A percentile compares a stretch with the other conserved stretches of the same genome.
Evolutionary conservation across 1,140 invertebrate genomes (phyloP).

Genomic region (Steinernema feltiae): DNA sequence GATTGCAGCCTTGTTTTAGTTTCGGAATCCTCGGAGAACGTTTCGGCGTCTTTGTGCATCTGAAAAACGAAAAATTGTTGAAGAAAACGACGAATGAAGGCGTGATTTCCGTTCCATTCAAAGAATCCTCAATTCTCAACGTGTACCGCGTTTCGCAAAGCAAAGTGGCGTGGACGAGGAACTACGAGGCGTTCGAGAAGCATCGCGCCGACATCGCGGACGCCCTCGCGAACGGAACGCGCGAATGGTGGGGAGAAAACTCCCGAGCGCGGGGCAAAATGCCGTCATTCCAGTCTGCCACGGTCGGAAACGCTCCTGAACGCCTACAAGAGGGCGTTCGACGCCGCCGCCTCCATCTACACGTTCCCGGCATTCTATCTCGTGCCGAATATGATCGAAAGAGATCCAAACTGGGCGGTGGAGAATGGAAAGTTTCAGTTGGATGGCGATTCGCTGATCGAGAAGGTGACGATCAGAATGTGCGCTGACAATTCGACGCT

Average conservation of each 20-base stretch:
- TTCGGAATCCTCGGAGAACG: neutral
- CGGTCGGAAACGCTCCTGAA: neutral
- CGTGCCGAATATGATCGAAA: neutral
- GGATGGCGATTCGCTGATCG: neutral
- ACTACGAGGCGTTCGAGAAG: neutral
- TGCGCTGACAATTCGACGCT: neutral
- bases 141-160: neutral
- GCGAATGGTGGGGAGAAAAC: neutral
- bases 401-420: neutral
- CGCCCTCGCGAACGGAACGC: neutral
- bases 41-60: slow-evolving; percentile 5
- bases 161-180: neutral
- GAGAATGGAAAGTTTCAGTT: neutral
- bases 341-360: neutral
- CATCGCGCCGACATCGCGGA: neutral
- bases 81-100: neutral
- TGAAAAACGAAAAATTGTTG: neutral
- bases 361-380: neutral
- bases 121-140: neutral
- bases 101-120: neutral
- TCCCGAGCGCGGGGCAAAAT: neutral
- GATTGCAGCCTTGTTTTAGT: neutral
- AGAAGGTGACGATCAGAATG: neutral
- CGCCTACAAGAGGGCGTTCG: neutral
- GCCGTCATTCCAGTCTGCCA: too few species aligned